Evolutionary conservation across 2,888 invertebrate genomes (phyloP), one percentile per base, ranked within the genome.

Genomic region (Dolichopus griseipennis): DNA sequence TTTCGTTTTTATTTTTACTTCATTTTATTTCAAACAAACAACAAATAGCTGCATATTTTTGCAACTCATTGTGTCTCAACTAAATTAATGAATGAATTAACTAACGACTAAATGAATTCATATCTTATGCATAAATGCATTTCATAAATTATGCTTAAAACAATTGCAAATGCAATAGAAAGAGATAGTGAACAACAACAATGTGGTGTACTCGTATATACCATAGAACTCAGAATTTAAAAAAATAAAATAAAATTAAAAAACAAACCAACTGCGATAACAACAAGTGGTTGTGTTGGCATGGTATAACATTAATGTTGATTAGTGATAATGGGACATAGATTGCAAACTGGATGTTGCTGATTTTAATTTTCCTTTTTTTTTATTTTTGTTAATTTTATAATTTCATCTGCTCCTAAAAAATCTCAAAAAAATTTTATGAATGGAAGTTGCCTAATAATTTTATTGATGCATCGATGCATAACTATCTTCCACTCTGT

Each of bases 401-500:
- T 52, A 3, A n/a, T 52, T 18, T 18, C 18, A 52, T 52, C 52
- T 18, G 15, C 18, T 52, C 15, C 18, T 52, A 18, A 52, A 27
- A 52, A 52, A 52, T 52, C 52, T 52, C 9, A 18, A 52, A 52
- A 43, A n/a, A 43, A 4, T 43, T 43, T 43, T 15, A 52, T 52
- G 52, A 52, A 52, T 52, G 52, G 6, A 52, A 52, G 6, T 52
- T 52, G 52, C 15, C 52, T 15, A 27, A 52, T 52, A 52, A 52
- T 52, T 27, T 52, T n/a, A 52, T 52, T 52, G 52, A 52, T 52
- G 52, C 52, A 52, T 52, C 27, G n/a, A 52, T 52, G 52, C 52
- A 52, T 52, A 52, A 52, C 52, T 52, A 52, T 52, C 52, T 18
- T 27, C 27, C 27, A 2, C 5, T 27, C 5, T 27, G 27, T 4